Evolutionary conservation across 2,113 vertebrate genomes (phyloP), one percentile per base, ranked within the genome.

Genomic region (Salvator merianae): DNA sequence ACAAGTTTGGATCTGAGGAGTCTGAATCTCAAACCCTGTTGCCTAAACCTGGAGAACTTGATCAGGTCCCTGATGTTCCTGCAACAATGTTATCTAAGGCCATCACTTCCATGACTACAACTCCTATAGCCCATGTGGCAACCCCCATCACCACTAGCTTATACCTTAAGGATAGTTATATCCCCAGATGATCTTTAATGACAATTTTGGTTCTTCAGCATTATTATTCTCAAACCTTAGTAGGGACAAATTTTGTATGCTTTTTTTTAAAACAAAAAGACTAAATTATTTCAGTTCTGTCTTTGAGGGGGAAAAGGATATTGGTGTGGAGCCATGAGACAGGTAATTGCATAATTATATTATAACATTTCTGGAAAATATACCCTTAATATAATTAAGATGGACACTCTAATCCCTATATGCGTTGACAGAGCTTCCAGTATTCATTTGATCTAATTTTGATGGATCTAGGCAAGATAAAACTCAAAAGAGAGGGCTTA

Each of bases 381-480:
- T 5, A 36, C 92, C 84, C 87, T 93, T 87, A 89, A 47, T 78
- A 77, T 87, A 79, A 91, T 91, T 92, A 91, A 88, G 77, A 84
- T 85, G 83, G 59, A 66, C 0, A 0, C 55, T 73, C 66, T 74
- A 82, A 79, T 79, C 82, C 59, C 55, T 84, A 36, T 70, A 78
- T 5, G 38, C 79, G 82, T 53, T 87, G 81, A 55, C 0, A 81
- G 79, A 36, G 40, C 1, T 38, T 82, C 79, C 82, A 53, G 55
- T 80, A 59, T 16, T 1, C 83, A 87, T 55, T 9, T 83, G 66
- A 78, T 82, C 80, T 13, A 65, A 68, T 53, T 89, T 85, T 87
- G 77, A 86, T 84, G 78, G 59, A 69, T 90, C 82, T 88, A 65
- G 65, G 47, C 30, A 77, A 59, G 16, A 72, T 76, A 1, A 84